These are phyloP conservation scores for Drosophila kikkawai DNA, from an alignment of 1,140 invertebrate species.

Conservation along the genomic window DNA sequence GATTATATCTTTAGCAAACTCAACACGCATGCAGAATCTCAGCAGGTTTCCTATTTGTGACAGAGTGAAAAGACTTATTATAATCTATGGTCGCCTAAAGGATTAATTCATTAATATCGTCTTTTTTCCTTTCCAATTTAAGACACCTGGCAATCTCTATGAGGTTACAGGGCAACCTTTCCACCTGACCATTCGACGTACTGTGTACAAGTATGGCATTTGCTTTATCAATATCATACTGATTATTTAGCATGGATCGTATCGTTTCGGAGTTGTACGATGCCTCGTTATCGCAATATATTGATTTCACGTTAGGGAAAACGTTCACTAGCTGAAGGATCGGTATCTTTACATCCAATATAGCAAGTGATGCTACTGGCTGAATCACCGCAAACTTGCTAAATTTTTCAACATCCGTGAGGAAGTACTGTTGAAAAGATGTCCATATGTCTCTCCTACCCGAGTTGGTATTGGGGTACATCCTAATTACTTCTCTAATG, in stretches of 20 bases:
- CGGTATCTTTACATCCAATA: neutral
- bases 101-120: neutral
- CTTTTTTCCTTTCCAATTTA: neutral
- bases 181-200: neutral
- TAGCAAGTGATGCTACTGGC: neutral
- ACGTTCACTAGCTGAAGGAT: neutral
- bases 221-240: neutral
- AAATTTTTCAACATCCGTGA: neutral
- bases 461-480: neutral
- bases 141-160: neutral
- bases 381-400: neutral
- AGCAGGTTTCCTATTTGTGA: neutral
- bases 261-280: neutral
- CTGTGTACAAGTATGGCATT: slow-evolving; percentile 6
- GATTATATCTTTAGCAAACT: neutral
- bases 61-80: neutral
- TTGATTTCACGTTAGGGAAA: neutral
- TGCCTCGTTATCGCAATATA: neutral
- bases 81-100: neutral
- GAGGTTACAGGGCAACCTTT: neutral
- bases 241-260: neutral
- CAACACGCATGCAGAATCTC: neutral
- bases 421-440: neutral
- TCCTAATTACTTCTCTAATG: neutral
- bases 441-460: neutral